Conservation (phyloP, 2,113 vertebrate genomes). For the Nothoprocta perdicaria region DNA sequence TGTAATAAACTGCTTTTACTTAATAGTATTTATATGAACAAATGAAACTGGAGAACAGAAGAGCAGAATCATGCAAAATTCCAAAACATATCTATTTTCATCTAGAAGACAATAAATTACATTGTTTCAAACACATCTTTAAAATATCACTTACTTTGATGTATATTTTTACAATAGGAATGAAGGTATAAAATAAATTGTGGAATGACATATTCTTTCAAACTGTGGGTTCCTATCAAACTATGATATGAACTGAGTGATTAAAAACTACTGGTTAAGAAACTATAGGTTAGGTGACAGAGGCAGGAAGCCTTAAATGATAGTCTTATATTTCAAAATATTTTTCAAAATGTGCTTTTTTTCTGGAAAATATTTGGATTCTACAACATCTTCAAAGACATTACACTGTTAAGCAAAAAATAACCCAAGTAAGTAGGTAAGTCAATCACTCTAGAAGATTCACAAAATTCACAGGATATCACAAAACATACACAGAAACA, state of each 20-base stretch:
- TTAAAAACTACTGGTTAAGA: background rate
- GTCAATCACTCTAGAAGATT: background rate
- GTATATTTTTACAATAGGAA: background rate
- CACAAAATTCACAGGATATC: background rate
- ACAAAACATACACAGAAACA: background rate
- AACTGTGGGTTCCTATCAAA: background rate
- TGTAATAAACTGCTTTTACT: background rate
- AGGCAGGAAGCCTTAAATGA: background rate
- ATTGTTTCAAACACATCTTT: constrained; percentile 16
- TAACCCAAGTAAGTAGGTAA: background rate
- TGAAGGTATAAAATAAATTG: background rate
- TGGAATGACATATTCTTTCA: background rate
- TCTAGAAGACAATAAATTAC: background rate
- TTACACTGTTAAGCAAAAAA: constrained; percentile 11
- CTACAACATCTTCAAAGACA: constrained; percentile 7
- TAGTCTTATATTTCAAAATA: background rate
- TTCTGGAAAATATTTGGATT: background rate
- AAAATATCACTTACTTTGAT: background rate
- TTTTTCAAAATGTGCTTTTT: background rate
- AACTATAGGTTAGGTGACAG: background rate
- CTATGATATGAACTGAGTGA: background rate
- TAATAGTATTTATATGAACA: background rate
- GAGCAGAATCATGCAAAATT: background rate
- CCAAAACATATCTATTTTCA: background rate
- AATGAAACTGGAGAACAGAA: constrained; percentile 23